Conservation (phyloP, 2,113 vertebrate genomes). For the Cyphomyrus plagiostoma region DNA sequence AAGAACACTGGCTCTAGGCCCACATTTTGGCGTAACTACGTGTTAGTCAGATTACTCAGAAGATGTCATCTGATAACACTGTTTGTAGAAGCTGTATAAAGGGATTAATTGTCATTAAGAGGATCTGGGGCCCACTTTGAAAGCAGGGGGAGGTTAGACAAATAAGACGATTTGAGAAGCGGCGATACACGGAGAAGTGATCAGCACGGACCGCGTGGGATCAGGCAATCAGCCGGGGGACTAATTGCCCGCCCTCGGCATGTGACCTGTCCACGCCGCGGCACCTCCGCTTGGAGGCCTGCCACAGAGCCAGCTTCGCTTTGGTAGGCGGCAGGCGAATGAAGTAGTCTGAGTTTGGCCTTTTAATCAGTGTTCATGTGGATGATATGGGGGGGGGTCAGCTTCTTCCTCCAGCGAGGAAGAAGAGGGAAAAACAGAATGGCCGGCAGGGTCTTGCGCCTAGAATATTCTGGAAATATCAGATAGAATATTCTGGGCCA, state of each 20-base stretch:
- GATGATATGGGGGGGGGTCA: background rate
- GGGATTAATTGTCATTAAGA: conserved; percentile 13
- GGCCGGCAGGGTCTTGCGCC: conserved; percentile 26
- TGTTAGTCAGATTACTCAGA: background rate
- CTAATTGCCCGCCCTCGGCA: background rate
- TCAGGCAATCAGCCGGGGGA: background rate
- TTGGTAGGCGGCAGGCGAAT: conserved; percentile 38
- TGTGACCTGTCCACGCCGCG: background rate
- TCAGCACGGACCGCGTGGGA: background rate
- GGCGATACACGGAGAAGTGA: background rate
- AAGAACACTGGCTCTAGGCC: background rate
- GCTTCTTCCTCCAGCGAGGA: background rate
- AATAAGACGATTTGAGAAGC: background rate
- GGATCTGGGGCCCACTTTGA: background rate
- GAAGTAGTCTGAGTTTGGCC: background rate
- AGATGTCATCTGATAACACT: conserved; percentile 9
- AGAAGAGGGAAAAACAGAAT: conserved; percentile 23
- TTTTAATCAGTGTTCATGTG: background rate
- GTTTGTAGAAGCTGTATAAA: background rate
- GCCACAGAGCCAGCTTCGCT: conserved; percentile 38
- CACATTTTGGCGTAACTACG: background rate
- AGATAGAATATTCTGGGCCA: conserved; percentile 21
- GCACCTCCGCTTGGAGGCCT: conserved; percentile 35
- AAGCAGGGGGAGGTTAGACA: background rate
- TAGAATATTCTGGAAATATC: background rate